Evolutionary conservation across 2,888 invertebrate species (phyloP), one percentile per base, ranked within the genome.

Genomic region (Nomada ruficornis): DNA sequence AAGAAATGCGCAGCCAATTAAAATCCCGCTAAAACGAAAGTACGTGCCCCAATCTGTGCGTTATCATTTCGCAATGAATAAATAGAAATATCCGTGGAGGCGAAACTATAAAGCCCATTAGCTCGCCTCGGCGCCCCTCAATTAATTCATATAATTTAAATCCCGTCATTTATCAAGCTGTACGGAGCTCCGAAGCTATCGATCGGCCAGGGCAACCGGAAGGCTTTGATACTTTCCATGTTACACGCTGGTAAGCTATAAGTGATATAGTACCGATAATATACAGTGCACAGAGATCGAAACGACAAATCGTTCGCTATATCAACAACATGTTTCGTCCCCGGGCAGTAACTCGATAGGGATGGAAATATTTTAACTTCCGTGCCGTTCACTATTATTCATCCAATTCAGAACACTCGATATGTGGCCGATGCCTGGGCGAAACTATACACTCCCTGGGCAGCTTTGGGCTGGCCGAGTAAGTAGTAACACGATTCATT

Each of bases 401-500:
- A 80, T 82, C 76, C 80, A 64, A 82, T 82, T 82, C 82, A 80
- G 60, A 26, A 13, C 47, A 29, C 3, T 69, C 81, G 80, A 82
- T 80, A 59, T 71, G 67, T 76, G 72, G 47, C 60, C 74, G 74
- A 80, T 72, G 52, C 80, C 62, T 20, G 42, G 50, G 71, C 44
- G 47, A 73, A 80, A 79, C 80, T 79, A 42, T 44, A 57, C 82
- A 42, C 74, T 72, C 71, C 71, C 71, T 74, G 42, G 60, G 68
- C 70, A 71, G 73, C 84, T 74, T 77, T 77, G 77, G 75, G 63
- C 71, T 29, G 62, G 29, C 50, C 69, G 75, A 80, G 85, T 85
- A 83, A 85, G 83, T 75, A 80, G 87, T 79, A 86, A 83, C 74
- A 57, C 47, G 69, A 71, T 78, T 84, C 84, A 73, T 80, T 84